Conservation (phyloP, 1,140 invertebrate genomes). For the Sitobion miscanthi region DNA sequence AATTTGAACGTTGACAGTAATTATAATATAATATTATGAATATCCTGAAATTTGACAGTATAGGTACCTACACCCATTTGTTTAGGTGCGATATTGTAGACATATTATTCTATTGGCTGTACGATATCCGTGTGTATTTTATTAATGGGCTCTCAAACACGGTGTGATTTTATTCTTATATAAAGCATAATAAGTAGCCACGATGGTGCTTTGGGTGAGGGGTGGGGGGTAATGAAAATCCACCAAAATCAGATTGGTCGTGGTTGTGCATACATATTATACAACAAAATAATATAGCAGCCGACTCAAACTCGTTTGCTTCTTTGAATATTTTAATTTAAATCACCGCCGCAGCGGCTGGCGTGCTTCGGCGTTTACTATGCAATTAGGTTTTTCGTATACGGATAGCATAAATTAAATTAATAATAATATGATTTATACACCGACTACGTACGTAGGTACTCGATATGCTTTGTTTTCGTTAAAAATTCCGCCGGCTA, state of each 20-base stretch:
- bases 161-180: background rate
- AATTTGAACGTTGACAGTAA: background rate
- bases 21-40: background rate
- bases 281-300: background rate
- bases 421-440: slow-evolving; percentile 40
- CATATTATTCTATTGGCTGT: background rate
- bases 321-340: slow-evolving; percentile 39
- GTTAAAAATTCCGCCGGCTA: slow-evolving; percentile 21
- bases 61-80: background rate
- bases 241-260: background rate
- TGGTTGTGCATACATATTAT: background rate
- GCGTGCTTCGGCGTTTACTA: background rate
- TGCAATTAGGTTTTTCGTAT: slow-evolving; percentile 42
- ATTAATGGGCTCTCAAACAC: background rate
- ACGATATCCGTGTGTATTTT: background rate
- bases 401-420: slow-evolving; percentile 52
- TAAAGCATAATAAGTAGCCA: background rate
- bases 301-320: slow-evolving; percentile 6
- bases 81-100: background rate
- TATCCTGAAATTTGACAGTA: background rate
- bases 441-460: background rate
- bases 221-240: background rate
- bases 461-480: background rate
- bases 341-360: background rate
- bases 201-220: background rate